phyloP scores from a whole-genome alignment of 2,797 vertebrate genomes.

The Cossypha dichroa region DNA sequence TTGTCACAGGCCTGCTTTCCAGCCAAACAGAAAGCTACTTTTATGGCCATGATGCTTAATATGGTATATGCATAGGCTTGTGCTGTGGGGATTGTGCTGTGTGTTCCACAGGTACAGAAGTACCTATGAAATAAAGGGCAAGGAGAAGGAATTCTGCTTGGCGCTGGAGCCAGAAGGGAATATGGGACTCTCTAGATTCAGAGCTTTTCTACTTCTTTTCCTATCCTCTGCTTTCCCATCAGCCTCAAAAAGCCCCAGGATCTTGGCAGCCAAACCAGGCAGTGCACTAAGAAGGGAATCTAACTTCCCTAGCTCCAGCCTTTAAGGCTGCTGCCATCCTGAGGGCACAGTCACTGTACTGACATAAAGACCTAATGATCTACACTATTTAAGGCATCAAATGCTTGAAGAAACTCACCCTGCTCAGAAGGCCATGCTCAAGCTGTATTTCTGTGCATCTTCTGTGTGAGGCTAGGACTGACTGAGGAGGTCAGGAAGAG shows the following conservation, averaged over 20 bases:
- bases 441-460: not conserved
- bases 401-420: not conserved
- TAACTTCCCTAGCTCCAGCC: not conserved
- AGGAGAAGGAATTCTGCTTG: not conserved
- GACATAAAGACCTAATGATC: conserved; percentile 40
- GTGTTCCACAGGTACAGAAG: not conserved
- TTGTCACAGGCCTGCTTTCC: not conserved
- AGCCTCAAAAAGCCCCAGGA: not conserved
- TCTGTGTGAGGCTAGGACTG: not conserved
- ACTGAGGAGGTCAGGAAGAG: conserved; percentile 9
- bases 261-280: not conserved
- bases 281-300: not conserved
- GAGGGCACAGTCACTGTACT: not conserved
- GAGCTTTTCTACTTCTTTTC: not conserved
- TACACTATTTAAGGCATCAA: not conserved
- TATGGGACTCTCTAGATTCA: not conserved
- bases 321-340: not conserved
- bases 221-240: not conserved
- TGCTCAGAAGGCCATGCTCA: not conserved
- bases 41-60: not conserved
- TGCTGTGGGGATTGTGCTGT: not conserved
- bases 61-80: not conserved
- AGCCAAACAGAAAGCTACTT: not conserved
- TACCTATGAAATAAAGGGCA: not conserved
- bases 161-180: not conserved